Conservation (phyloP, 2,113 vertebrate species). For the Lycaon pictus region DNA sequence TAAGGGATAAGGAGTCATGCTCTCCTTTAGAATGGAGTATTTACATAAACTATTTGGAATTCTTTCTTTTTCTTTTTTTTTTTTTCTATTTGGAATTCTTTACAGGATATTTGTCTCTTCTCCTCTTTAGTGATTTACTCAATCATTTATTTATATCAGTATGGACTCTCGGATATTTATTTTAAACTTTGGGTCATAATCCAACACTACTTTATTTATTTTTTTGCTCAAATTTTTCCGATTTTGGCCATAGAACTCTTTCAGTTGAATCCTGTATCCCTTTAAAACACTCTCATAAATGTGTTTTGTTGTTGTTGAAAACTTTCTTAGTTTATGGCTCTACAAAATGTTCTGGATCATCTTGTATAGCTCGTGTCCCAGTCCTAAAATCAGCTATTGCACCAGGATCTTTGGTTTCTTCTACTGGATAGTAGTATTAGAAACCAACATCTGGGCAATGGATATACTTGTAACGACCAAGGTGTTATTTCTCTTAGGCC, state of each 20-base stretch:
- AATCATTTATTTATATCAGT: not conserved
- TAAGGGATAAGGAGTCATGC: not conserved
- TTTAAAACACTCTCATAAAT: not conserved
- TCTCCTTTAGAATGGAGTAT: not conserved
- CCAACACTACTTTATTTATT: not conserved
- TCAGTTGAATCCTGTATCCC: not conserved
- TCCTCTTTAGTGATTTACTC: not conserved
- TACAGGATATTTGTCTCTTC: not conserved
- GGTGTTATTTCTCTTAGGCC: not conserved
- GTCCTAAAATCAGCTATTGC: not conserved
- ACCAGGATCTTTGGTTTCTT: not conserved
- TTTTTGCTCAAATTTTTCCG: not conserved
- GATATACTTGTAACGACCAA: not conserved
- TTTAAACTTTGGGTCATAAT: not conserved
- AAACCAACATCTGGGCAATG: not conserved
- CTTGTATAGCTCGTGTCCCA: not conserved
- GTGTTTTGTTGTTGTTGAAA: not conserved
- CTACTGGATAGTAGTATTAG: not conserved
- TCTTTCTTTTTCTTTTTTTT: too few relatives aligned
- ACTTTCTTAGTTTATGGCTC: not conserved
- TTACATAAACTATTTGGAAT: not conserved
- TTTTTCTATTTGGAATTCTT: slow-evolving; percentile 9
- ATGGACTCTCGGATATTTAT: not conserved
- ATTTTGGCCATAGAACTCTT: not conserved
- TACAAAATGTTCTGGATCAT: not conserved